Conservation (phyloP, 53 echinoderm and acorn worm genomes). For the Arbacia lixula region DNA sequence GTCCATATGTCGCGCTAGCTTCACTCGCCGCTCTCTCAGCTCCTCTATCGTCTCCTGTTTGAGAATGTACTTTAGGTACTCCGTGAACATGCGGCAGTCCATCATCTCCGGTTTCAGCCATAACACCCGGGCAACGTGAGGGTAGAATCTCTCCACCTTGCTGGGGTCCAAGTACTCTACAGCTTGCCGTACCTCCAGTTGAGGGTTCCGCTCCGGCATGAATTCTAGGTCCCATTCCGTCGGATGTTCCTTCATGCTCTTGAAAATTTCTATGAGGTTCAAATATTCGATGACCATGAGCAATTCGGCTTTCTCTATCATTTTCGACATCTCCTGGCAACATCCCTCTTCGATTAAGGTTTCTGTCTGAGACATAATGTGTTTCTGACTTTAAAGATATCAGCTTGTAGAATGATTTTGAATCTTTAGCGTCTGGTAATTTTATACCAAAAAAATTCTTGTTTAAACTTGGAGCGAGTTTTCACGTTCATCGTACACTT, state of each 20-base stretch:
- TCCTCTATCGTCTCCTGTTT: slow-evolving; percentile 15
- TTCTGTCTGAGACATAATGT: too few species aligned
- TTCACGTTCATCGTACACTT: too few species aligned
- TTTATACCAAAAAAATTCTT: too few species aligned
- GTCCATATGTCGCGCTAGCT: neutral
- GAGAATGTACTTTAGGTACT: slow-evolving; percentile 18
- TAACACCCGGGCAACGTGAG: slow-evolving; percentile 21
- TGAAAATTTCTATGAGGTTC: slow-evolving; percentile 1
- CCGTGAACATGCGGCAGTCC: slow-evolving; percentile 2
- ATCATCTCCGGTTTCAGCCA: slow-evolving; percentile 35
- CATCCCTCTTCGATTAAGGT: too few species aligned
- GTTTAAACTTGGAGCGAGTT: too few species aligned
- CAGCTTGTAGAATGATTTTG: too few species aligned
- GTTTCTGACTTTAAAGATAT: too few species aligned
- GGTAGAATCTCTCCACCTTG: slow-evolving; percentile 19
- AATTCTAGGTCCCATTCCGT: neutral
- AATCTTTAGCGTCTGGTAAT: too few species aligned
- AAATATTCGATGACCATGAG: slow-evolving; percentile 24
- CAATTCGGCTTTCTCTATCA: slow-evolving; percentile 1
- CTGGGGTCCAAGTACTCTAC: slow-evolving; percentile 14
- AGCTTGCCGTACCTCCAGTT: slow-evolving; percentile 12
- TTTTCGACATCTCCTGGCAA: neutral
- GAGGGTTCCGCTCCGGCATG: neutral
- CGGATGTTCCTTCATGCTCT: neutral
- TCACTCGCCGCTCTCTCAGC: neutral